phyloP scores from a whole-genome alignment of 2,888 invertebrate genomes.

The Coelinius sp. region DNA sequence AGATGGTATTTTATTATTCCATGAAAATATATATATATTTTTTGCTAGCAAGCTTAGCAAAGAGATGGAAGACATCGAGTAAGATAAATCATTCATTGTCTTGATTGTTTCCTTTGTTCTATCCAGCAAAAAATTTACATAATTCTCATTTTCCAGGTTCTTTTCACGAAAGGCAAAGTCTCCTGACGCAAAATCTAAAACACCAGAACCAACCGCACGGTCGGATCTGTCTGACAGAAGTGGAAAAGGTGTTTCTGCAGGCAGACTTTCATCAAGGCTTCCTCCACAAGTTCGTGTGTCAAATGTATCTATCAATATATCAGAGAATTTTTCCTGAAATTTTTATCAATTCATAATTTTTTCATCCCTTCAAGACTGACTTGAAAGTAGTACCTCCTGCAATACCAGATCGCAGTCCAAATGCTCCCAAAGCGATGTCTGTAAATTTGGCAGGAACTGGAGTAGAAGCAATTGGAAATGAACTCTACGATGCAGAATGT shows the following conservation, averaged over 20 bases:
- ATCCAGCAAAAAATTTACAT: background rate
- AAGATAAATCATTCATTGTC: conserved; percentile 49
- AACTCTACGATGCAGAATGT: conserved; percentile 89
- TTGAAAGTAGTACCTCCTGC: conserved; percentile 77
- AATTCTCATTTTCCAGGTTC: conserved; percentile 74
- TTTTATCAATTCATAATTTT: conserved; percentile 57
- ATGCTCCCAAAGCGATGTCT: conserved; percentile 78
- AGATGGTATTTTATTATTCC: conserved; percentile 27
- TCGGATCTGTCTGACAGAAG: conserved; percentile 62
- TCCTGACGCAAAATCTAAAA: conserved; percentile 75
- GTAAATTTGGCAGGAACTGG: conserved; percentile 80
- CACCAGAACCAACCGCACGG: conserved; percentile 76
- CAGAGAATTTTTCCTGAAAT: background rate
- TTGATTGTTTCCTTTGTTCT: too few species aligned
- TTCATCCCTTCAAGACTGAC: conserved; percentile 72
- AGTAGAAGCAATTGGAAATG: conserved; percentile 87
- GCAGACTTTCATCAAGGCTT: conserved; percentile 57
- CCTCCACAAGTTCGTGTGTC: conserved; percentile 68
- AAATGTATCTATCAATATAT: conserved; percentile 62
- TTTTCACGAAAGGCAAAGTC: conserved; percentile 84
- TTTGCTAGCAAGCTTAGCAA: conserved; percentile 64
- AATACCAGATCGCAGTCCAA: conserved; percentile 74
- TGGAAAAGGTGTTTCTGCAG: conserved; percentile 53
- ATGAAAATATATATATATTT: conserved; percentile 39
- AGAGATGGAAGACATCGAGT: conserved; percentile 64